phyloP scores from a whole-genome alignment of 1,140 invertebrate genomes.

The Orchesella cincta region DNA sequence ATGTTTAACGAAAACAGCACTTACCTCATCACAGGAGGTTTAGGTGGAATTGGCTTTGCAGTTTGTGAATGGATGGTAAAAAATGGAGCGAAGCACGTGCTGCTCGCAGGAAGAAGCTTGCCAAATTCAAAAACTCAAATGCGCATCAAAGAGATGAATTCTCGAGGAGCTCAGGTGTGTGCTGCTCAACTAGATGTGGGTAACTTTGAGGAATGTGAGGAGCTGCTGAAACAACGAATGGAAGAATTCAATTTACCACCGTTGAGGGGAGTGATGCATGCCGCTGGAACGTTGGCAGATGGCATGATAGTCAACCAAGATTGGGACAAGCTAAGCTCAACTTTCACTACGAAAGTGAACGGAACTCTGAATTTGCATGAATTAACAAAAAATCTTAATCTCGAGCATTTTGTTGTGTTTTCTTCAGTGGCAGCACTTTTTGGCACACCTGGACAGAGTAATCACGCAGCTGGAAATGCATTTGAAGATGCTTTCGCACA shows the following conservation, averaged over 20 bases:
- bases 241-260: background rate
- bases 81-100: background rate
- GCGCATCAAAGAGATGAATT: background rate
- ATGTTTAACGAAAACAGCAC: background rate
- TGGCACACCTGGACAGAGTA: background rate
- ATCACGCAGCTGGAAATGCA: background rate
- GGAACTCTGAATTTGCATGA: background rate
- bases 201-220: background rate
- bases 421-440: background rate
- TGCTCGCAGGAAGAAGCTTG: background rate
- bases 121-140: background rate
- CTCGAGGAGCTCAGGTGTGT: background rate
- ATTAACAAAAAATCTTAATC: background rate
- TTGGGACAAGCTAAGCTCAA: background rate
- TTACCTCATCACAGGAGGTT: conserved; percentile 20
- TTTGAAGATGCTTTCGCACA: background rate
- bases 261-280: background rate
- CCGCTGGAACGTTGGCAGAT: background rate
- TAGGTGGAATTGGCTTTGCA: conserved; percentile 16
- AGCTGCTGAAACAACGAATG: background rate
- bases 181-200: background rate
- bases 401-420: conserved; percentile 20
- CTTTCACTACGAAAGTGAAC: background rate
- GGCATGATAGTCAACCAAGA: background rate
- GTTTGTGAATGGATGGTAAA: background rate